Evolutionary conservation across 2,888 invertebrate species (phyloP), one percentile per base, ranked within the genome.

Genomic region (Yponomeuta evonymella): DNA sequence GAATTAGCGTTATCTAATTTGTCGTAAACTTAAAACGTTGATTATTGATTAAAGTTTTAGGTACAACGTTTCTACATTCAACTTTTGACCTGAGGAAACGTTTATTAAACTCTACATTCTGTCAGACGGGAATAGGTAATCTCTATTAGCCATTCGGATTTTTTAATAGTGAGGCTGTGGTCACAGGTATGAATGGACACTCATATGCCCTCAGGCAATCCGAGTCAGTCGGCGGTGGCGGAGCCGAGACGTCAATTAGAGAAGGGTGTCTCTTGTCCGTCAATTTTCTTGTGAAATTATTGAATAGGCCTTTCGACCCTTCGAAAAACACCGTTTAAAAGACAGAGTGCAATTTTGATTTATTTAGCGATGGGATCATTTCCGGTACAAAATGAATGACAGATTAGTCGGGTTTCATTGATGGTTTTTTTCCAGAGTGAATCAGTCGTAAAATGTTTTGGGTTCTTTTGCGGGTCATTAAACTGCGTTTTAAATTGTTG

Each of bases 301-400:
- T 87, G 82, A 83, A 83, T 83, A 84, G 84, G 75, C 76, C 74
- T 76, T 69, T 75, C 76, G 75, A 75, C 76, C 74, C 75, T 73
- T 72, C 75, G 77, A 88, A 87, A 87, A 79, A 79, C 78, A 74
- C 74, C 77, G 79, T 80, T 79, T 51, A 29, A 29, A 10, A 11
- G 80, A 80, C 30, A 48, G 71, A 73, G 87, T 89, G 86, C 85
- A 90, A 90, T 90, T 91, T 90, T 90, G 89, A 91, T 90, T 90
- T 89, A 90, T 90, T 87, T 86, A 80, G 81, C 79, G 80, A 83
- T 81, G 78, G 77, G 81, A 78, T 81, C 83, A 83, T 90, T 90
- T 91, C 91, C 91, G 90, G 88, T 83, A 82, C 79, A 84, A 87
- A 43, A 43, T 43, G 9, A 89, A 84, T 83, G 85, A 81, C 80